Base-by-base conservation (phyloP, 2,888 invertebrate species). In the Drosophila paramelanica region DNA sequence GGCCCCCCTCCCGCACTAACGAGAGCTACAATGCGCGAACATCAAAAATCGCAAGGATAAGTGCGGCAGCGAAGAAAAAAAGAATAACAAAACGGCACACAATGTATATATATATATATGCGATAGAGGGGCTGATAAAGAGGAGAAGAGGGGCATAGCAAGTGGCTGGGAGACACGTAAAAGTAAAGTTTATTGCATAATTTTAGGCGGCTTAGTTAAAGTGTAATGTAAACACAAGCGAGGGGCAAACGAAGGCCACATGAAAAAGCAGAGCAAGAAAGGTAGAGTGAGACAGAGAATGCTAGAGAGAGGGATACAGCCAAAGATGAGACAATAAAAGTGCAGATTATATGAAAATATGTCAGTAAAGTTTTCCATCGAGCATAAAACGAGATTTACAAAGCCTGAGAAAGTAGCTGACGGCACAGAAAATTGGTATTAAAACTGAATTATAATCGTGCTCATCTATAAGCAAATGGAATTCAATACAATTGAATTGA, bases 171-270 rank as follows among this genome's bases (percentile, higher is more conserved):
- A 60, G 82, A 71, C 83, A 74, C 87, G 84, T 86, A 83, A 87
- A 78, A 84, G 77, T 79, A 85, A 85, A 88, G 88, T 85, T 85
- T 88, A 89, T 85, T 86, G 85, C 85, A 88, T 89, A 89, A 84
- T 85, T 88, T 85, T 76, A 81, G 82, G 69, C 85, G 73, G 88
- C 81, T 84, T 81, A 89, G 77, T 79, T 77, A 77, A 84, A 84
- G 85, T 85, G 85, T 77, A 85, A 85, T 88, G 89, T 85, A 85
- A 89, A 85, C 84, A 83, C 67, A 77, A 66, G 57, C 45, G 60
- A 59, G 62, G 51, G 55, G 59, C 51, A 39, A 50, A 23, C 39
- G 58, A 50, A 50, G 43, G 17, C 20, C 33, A 27, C 39, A 50
- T 31, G 50, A 25, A 41, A 57, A 52, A 53, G 51, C 47, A 59